These are phyloP conservation scores for Pseudochaenichthys georgianus DNA, from an alignment of 2,797 vertebrate species.

Conservation along the genomic window DNA sequence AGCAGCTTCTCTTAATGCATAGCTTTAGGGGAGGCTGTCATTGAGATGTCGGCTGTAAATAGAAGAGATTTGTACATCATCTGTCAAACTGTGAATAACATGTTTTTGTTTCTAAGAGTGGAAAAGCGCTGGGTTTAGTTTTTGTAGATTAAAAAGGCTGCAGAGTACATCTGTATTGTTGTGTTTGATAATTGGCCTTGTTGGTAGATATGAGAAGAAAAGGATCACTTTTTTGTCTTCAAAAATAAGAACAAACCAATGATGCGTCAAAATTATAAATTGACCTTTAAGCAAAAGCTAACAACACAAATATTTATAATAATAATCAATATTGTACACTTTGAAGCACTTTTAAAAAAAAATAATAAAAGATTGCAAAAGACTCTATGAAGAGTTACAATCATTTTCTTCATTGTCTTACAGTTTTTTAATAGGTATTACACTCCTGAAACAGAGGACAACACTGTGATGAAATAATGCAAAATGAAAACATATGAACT, in stretches of 20 bases:
- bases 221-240: not conserved
- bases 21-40: slow-evolving; percentile 65
- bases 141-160: not conserved
- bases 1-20: slow-evolving; percentile 39
- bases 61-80: slow-evolving; percentile 28
- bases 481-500: slow-evolving; percentile 74
- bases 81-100: slow-evolving; percentile 41
- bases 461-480: slow-evolving; percentile 75
- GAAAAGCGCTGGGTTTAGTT: not conserved
- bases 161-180: not conserved
- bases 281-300: slow-evolving; percentile 4
- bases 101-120: slow-evolving; percentile 15
- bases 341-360: slow-evolving; percentile 49
- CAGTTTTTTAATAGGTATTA: slow-evolving; percentile 74
- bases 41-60: slow-evolving; percentile 47
- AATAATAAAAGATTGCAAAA: slow-evolving; percentile 79
- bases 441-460: slow-evolving; percentile 76
- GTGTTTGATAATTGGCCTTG: not conserved
- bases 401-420: slow-evolving; percentile 84
- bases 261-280: not conserved
- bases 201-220: not conserved
- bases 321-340: slow-evolving; percentile 30
- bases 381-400: slow-evolving; percentile 78
- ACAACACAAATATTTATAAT: not conserved
- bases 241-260: not conserved